A percentile compares a stretch with the other conserved stretches of the same genome.
phyloP scores from a whole-genome alignment of 2,113 vertebrate genomes.

The Ciconia boyciana region DNA sequence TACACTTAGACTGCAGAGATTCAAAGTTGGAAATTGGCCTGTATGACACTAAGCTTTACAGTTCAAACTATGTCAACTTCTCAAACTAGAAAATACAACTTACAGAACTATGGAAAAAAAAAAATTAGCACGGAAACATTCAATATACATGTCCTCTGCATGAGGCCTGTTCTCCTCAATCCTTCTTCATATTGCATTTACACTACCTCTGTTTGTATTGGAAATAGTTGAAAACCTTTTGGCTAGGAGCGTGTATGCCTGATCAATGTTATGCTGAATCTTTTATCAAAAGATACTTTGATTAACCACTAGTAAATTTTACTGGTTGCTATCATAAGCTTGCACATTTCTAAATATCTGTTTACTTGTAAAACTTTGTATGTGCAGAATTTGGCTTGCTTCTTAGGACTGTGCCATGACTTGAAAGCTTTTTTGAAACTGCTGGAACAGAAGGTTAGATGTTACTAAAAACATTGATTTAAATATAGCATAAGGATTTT shows the following conservation, averaged over 20 bases:
- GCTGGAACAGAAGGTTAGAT: background rate
- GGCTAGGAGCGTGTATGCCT: background rate
- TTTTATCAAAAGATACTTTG: background rate
- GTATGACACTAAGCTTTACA: background rate
- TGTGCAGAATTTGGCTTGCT: background rate
- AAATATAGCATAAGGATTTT: background rate
- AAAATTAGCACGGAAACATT: background rate
- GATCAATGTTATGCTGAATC: background rate
- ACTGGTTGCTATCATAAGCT: background rate
- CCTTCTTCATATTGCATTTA: background rate
- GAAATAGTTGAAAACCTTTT: background rate
- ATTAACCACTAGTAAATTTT: background rate
- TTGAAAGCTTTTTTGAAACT: background rate
- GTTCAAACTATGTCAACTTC: background rate
- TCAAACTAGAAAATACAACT: background rate
- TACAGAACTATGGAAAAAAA: background rate
- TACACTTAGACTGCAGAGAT: background rate
- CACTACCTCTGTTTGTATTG: background rate
- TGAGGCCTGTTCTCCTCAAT: background rate
- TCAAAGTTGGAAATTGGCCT: background rate
- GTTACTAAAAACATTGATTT: background rate
- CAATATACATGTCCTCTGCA: rapidly evolving
- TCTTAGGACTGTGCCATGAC: background rate
- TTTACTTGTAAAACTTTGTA: background rate
- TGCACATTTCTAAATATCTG: background rate